These are phyloP conservation scores for Gavia stellata DNA, from an alignment of 2,113 vertebrate species.

Conservation along the genomic window DNA sequence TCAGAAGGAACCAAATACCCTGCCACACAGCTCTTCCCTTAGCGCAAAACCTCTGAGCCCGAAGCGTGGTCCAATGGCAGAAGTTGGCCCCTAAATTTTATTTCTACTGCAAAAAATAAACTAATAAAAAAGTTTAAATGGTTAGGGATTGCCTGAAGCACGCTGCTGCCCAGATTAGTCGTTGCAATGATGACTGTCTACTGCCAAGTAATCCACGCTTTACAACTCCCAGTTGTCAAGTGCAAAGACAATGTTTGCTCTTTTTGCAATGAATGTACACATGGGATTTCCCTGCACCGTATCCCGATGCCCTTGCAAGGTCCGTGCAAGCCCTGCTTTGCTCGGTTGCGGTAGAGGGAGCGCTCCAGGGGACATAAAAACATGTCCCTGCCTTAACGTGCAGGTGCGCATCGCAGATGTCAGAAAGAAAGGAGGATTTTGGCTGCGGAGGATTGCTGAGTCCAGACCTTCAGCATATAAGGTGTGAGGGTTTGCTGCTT, in stretches of 20 bases:
- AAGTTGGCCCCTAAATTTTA: not conserved
- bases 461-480: fast-evolving
- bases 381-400: fast-evolving
- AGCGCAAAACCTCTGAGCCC: not conserved
- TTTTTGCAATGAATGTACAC: not conserved
- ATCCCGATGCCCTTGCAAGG: fast-evolving
- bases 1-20: not conserved
- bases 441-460: not conserved
- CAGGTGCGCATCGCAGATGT: not conserved
- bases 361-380: too few species aligned
- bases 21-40: too few species aligned
- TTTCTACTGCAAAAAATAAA: not conserved
- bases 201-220: not conserved
- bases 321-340: not conserved
- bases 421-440: not conserved
- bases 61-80: fast-evolving
- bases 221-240: not conserved
- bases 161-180: fast-evolving
- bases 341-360: not conserved
- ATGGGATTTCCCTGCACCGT: fast-evolving
- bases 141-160: not conserved
- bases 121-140: not conserved
- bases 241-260: not conserved
- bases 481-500: not conserved
- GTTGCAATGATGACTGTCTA: not conserved